A percentile compares a stretch with the other conserved stretches of the same genome.
Conservation (phyloP, 2,888 invertebrate species). For the Allygus modestus region DNA sequence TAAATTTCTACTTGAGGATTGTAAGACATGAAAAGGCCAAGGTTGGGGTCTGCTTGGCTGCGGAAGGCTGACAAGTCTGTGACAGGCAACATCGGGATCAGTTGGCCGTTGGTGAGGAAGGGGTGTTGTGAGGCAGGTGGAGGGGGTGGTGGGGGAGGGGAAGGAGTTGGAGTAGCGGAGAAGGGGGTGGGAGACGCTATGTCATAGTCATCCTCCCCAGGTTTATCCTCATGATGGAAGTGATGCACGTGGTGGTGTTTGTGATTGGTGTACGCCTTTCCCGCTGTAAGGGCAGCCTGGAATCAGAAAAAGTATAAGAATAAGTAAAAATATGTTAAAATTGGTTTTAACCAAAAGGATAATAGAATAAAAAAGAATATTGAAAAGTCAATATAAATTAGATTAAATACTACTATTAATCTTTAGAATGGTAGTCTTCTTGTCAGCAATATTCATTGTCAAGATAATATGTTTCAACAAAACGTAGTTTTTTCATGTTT, state of each 20-base stretch:
- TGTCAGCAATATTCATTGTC: too few species aligned
- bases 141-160: slow-evolving; percentile 65
- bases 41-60: slow-evolving; percentile 64
- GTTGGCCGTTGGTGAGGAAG: slow-evolving; percentile 68
- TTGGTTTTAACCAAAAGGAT: too few species aligned
- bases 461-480: too few species aligned
- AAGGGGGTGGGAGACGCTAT: slow-evolving; percentile 65
- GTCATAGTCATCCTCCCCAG: slow-evolving; percentile 65
- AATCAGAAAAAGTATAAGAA: neutral
- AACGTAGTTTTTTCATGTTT: too few species aligned
- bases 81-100: slow-evolving; percentile 69
- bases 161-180: slow-evolving; percentile 53
- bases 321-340: neutral
- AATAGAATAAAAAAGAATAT: too few species aligned
- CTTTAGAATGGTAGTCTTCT: too few species aligned
- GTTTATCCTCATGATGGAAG: slow-evolving; percentile 75
- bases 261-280: slow-evolving; percentile 91
- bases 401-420: too few species aligned
- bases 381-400: too few species aligned
- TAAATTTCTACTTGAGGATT: slow-evolving; percentile 49
- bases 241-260: slow-evolving; percentile 88
- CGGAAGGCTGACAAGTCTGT: slow-evolving; percentile 68
- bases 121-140: slow-evolving; percentile 70
- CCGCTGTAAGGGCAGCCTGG: slow-evolving; percentile 86
- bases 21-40: slow-evolving; percentile 37